Base-by-base conservation (phyloP, 2,888 invertebrate species). In the Drosophila aldrichi region DNA sequence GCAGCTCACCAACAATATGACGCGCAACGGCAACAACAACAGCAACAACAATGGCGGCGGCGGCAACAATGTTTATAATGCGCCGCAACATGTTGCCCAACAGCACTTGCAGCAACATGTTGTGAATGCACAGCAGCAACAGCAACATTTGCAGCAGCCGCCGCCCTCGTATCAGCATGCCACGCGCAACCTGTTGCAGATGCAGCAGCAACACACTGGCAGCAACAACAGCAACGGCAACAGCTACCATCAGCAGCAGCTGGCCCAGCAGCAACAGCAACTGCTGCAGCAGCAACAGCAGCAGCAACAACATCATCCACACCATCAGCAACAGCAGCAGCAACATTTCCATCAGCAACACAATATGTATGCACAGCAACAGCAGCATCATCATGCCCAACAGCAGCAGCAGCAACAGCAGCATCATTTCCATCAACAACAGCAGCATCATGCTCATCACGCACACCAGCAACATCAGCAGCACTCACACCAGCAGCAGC, bases 61-160 rank as follows among this genome's bases (percentile, higher is more conserved):
- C 14, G 36, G n/a, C 76, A 81, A 81, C 94, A 95, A 58, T 94
- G 52, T 74, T 74, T 64, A 74, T 74, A 48, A 71, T 95, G 84
- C 93, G 66, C 94, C 94, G 90, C 93, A 84, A 91, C 96, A 96
- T 94, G 84, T 61, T 32, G 81, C 61, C 68, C 78, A 70, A 93
- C 94, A 90, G 82, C 94, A 94, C 64, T 87, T 88, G 91, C 93
- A 83, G 91, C 22, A 74, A 76, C 86, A 96, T 96, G 85, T 94
- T 95, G 68, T 82, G 86, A 89, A 69, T 76, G 70, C 59, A 66
- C 29, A 9, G 29, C 29, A 77, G 16, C 80, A 81, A 8, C 44
- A 91, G 57, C 91, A 96, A 86, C 96, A 95, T 82, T 94, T 95
- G 34, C 82, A 82, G 32, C 89, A 90, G 67, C 91, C 91, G 46